Conservation (phyloP, 2,113 vertebrate genomes). For the Scopus umbretta region DNA sequence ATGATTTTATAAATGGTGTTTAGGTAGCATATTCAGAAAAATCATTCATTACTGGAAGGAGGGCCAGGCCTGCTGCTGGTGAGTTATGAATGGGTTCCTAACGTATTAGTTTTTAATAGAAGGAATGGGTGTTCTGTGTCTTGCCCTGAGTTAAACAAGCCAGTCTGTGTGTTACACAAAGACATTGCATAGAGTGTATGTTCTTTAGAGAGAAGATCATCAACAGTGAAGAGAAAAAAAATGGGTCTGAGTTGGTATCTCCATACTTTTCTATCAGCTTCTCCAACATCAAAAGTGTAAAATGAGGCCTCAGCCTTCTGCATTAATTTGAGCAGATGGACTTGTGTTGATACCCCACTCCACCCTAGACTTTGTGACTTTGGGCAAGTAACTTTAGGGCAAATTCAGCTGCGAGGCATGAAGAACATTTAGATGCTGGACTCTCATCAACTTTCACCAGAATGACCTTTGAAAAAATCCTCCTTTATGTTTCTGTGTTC, state of each 20-base stretch:
- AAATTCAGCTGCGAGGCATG: neutral
- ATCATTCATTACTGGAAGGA: neutral
- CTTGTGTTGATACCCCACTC: neutral
- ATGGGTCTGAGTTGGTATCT: neutral
- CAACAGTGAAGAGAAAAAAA: neutral
- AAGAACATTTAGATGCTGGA: neutral
- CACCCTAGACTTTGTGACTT: neutral
- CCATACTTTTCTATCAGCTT: neutral
- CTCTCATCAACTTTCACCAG: neutral
- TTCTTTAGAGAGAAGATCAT: neutral
- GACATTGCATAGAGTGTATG: neutral
- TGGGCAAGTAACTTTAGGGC: neutral
- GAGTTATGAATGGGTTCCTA: neutral
- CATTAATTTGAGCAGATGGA: neutral
- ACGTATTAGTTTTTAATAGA: neutral
- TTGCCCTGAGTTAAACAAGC: neutral
- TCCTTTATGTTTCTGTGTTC: neutral
- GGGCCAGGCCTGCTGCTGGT: neutral
- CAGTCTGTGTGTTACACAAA: neutral
- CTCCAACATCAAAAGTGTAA: neutral
- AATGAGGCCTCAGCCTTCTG: neutral
- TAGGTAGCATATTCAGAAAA: neutral
- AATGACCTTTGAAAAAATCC: neutral
- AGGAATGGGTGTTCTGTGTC: neutral
- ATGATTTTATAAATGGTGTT: neutral